Evolutionary conservation across 2,797 vertebrate genomes (phyloP), one percentile per base, ranked within the genome.

Genomic region (Malurus splendens): DNA sequence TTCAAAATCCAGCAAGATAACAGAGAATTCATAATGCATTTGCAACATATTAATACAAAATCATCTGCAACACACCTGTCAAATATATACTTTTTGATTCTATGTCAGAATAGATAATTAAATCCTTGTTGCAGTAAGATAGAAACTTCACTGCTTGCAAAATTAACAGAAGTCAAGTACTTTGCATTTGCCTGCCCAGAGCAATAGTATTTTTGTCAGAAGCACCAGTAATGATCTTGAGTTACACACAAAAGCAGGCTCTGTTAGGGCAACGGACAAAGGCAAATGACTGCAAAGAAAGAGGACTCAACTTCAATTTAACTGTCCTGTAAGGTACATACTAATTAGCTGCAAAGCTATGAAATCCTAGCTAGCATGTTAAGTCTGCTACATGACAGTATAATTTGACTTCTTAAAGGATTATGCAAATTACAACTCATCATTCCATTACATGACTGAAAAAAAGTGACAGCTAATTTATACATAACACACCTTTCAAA

Each of bases 401-500:
- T 98, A 98, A 98, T 98, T 98, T 98, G 98, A 98, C 98, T 98
- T 98, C 98, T 98, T 98, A 98, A 98, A 98, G 98, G 98, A 98
- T 98, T 98, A 98, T 98, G 98, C 98, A 98, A 98, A 98, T 98
- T 97, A 98, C 97, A 96, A 96, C 98, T 98, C 98, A 98, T 98
- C 98, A 98, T 98, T 97, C 98, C 98, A 98, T 97, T 97, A 97
- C 97, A 98, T 95, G 97, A 98, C 97, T 98, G 97, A 98, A 97
- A 98, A 97, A 98, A 98, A 98, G 97, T 98, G 98, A 98, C 98
- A 98, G 98, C 98, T 98, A 98, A 98, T 98, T 98, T 98, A 98
- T 98, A 98, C 98, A 98, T 98, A 98, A 98, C 98, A 98, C 98
- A 98, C 97, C 97, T 98, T 98, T 98, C 97, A 97, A 98, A 98